Evolutionary conservation across 1,140 invertebrate species (phyloP).

Genomic region (roundworm (Caenorhabditis elegans)): DNA sequence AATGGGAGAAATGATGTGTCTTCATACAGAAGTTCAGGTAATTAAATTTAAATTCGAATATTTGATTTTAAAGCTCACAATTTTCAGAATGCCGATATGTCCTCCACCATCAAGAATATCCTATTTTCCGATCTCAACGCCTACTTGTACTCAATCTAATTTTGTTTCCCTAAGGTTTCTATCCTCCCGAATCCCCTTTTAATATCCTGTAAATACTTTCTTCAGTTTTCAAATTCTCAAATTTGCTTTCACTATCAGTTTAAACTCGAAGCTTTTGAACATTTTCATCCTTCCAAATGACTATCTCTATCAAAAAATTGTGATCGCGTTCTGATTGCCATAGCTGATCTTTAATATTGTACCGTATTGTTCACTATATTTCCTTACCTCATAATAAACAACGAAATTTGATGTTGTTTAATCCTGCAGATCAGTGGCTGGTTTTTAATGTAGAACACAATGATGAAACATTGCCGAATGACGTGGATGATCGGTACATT

Average conservation of each 20-base stretch:
- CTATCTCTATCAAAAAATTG: background rate
- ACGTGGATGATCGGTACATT: background rate
- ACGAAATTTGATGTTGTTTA: background rate
- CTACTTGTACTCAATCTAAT: background rate
- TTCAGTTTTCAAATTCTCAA: background rate
- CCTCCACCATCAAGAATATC: background rate
- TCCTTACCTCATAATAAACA: background rate
- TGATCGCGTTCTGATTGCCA: background rate
- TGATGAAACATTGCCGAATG: too few species aligned
- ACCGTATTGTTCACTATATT: too few species aligned
- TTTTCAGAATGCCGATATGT: background rate
- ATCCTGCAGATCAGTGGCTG: background rate
- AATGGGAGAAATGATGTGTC: slow-evolving; percentile 8
- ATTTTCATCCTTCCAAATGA: background rate
- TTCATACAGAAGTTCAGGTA: background rate
- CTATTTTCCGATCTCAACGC: background rate
- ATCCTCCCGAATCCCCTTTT: background rate
- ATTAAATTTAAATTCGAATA: background rate
- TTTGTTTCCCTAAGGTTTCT: background rate
- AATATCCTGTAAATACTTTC: background rate
- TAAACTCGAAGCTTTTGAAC: background rate
- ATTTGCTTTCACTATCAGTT: background rate
- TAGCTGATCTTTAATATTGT: background rate
- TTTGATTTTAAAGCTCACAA: background rate
- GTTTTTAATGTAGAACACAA: background rate